Percentiles rank a stretch among this genome's conserved stretches.
Evolutionary conservation across 1,140 invertebrate genomes (phyloP).

Genomic region (Halyomorpha halys): DNA sequence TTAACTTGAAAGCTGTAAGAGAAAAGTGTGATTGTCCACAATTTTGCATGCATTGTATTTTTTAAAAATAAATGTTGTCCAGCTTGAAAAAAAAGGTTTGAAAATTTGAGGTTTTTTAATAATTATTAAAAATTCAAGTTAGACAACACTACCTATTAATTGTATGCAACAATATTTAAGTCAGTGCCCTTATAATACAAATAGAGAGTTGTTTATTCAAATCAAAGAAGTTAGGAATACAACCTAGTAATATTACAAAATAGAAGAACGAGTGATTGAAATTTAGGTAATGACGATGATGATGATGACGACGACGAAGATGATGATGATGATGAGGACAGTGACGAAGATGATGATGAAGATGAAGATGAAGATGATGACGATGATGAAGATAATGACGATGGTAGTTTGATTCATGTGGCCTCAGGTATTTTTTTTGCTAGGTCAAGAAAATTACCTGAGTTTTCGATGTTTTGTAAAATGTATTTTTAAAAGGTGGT

Average conservation of each 20-base stretch:
- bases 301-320: conserved; percentile 42
- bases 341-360: conserved; percentile 36
- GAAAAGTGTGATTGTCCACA: conserved; percentile 1
- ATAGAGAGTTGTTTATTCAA: too few species aligned
- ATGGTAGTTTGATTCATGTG: conserved; percentile 14
- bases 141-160: too few species aligned
- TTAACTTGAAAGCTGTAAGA: too few species aligned
- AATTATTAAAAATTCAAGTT: too few species aligned
- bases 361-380: conserved; percentile 35
- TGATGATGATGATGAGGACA: conserved; percentile 36
- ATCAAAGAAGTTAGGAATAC: too few species aligned
- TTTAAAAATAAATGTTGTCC: neutral
- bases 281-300: conserved; percentile 39
- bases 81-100: neutral
- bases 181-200: too few species aligned
- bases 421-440: conserved; percentile 21
- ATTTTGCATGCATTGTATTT: conserved; percentile 1
- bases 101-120: too few species aligned
- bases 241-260: neutral
- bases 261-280: conserved; percentile 13
- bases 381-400: conserved; percentile 39
- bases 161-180: too few species aligned
- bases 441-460: conserved; percentile 16
- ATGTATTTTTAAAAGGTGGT: neutral
- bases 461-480: neutral